A percentile compares a stretch with the other conserved stretches of the same genome.
Evolutionary conservation across 2,113 vertebrate genomes (phyloP).

Genomic region (Felis catus): DNA sequence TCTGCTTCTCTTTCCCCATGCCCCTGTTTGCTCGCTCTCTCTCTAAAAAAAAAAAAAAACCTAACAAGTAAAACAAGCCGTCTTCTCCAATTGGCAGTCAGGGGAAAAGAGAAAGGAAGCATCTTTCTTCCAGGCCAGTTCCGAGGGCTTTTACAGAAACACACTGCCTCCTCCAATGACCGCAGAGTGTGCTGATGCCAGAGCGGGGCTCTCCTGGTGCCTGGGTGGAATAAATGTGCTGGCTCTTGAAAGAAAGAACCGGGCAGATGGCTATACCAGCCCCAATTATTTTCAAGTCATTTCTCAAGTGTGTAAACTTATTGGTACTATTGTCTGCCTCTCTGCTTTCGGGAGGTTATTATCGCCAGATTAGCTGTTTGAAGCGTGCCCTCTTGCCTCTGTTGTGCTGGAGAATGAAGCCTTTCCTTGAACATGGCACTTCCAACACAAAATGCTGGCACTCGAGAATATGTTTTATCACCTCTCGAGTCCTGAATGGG

Average conservation of each 20-base stretch:
- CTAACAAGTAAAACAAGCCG: neutral
- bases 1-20: no score
- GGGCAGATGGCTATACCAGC: neutral
- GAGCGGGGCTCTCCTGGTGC: neutral
- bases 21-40: no score
- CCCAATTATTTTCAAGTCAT: neutral
- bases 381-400: neutral
- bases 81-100: conserved; percentile 10
- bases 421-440: neutral
- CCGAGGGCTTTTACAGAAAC: neutral
- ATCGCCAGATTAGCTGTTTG: neutral
- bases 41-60: no score
- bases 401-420: neutral
- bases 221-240: no score
- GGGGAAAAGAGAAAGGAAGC: neutral
- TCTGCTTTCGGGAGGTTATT: neutral
- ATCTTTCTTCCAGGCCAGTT: conserved; percentile 24
- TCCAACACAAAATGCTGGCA: neutral
- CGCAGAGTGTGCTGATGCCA: neutral
- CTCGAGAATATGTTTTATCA: neutral
- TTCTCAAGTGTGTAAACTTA: neutral
- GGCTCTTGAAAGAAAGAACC: neutral
- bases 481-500: neutral
- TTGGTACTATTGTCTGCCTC: neutral
- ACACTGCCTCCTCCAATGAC: neutral